Base-by-base conservation (phyloP, 2,113 vertebrate species). In the Muscicapa adusta region DNA sequence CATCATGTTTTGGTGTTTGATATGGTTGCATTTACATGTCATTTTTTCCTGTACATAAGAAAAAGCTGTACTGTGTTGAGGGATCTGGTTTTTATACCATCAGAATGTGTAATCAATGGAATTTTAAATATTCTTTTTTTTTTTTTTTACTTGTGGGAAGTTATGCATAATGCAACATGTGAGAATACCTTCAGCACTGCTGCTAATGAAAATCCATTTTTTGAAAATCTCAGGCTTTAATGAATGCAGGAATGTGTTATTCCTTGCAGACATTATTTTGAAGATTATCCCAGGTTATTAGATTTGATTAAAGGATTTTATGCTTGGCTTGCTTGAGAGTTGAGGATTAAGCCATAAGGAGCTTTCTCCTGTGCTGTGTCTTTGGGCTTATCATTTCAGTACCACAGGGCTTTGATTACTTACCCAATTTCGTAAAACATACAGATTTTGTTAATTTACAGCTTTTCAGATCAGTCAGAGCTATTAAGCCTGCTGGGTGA, bases 251-350 rank as follows among this genome's bases (percentile, higher is more conserved):
- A 86, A 54, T 86, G n/a, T 38, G 73, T 38, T 84, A 92, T 93
- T 95, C 91, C 97, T 97, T 91, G 74, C 54, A 88, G 95, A 83
- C 84, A 97, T 97, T 96, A 89, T 97, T 93, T 91, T 94, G 80
- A 86, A 95, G 94, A 96, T 96, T 96, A 91, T 94, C 91, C 56
- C 91, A 95, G 86, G 91, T 97, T 94, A 93, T 94, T 91, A 92
- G 93, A 89, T 96, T 95, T 96, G 95, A 97, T 96, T 93, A 97
- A 95, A 89, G 95, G 94, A 95, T 96, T 98, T 97, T 89, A 81
- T 1, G 78, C 85, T 82, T 89, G 91, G 58, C 80, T 96, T 91
- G 56, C 61, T 83, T 68, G 76, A 91, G 86, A 83, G 92, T 50
- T 18, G 74, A 79, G 94, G 95, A 95, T 97, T 97, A 97, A 92